phyloP scores from a whole-genome alignment of 1,140 invertebrate genomes.

The Varroa destructor region DNA sequence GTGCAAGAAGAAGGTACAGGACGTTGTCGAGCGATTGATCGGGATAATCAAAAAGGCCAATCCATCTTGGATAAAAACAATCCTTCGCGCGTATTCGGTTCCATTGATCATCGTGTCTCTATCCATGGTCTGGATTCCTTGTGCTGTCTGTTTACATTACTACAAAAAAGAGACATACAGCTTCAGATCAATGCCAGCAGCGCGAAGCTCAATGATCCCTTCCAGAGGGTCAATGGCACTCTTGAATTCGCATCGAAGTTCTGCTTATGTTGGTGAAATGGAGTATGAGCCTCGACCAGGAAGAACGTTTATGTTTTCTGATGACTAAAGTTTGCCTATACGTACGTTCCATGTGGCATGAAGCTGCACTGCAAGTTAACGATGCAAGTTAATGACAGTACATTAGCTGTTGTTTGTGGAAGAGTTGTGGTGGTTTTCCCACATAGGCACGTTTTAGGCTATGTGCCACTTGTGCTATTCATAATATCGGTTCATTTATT shows the following conservation, averaged over 20 bases:
- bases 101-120: slow-evolving; percentile 3
- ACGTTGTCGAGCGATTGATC: not conserved
- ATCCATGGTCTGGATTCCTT: not conserved
- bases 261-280: not conserved
- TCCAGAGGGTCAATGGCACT: not conserved
- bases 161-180: not conserved
- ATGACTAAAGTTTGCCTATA: not conserved
- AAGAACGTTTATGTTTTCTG: not conserved
- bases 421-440: no score
- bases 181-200: not conserved
- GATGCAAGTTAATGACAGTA: no score
- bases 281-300: not conserved
- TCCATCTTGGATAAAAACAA: not conserved
- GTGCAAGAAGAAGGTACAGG: slow-evolving; percentile 20
- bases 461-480: no score
- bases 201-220: not conserved
- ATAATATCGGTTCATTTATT: no score
- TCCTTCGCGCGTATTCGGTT: not conserved
- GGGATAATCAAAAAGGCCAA: slow-evolving; percentile 7
- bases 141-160: not conserved
- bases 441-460: no score
- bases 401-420: no score
- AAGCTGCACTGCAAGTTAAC: no score
- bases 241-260: not conserved
- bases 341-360: no score